A percentile compares a stretch with the other conserved stretches of the same genome.
These are phyloP conservation scores for Apostichopus californicus DNA, from an alignment of 35 echinoderm and acorn worm species.

Conservation along the genomic window DNA sequence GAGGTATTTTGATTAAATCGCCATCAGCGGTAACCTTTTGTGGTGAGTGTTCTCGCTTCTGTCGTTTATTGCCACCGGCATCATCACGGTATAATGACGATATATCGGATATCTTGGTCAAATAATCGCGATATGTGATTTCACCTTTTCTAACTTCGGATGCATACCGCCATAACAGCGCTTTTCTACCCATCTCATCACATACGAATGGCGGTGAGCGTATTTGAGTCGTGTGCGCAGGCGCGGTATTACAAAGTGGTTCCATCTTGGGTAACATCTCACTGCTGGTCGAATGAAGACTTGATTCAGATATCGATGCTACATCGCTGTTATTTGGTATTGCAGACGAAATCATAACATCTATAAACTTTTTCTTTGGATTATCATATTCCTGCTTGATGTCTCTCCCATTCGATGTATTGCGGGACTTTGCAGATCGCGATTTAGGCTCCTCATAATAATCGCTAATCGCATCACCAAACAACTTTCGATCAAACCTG, in stretches of 20 bases:
- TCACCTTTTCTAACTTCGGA: constrained; percentile 65
- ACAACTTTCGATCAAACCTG: constrained; percentile 46
- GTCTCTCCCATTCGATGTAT: not conserved
- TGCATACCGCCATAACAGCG: constrained; percentile 54
- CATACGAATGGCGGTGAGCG: constrained; percentile 38
- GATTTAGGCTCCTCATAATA: not conserved
- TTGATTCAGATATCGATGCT: not conserved
- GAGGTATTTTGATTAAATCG: constrained; percentile 45
- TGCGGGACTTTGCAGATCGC: not conserved
- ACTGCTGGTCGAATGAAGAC: not conserved
- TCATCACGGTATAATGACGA: constrained; percentile 53
- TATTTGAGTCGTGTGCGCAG: constrained; percentile 9
- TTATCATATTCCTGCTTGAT: not conserved
- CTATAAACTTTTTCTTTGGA: not conserved
- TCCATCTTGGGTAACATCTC: constrained; percentile 45
- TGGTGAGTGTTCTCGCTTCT: constrained; percentile 34
- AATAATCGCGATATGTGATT: constrained; percentile 78
- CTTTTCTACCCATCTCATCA: constrained; percentile 70
- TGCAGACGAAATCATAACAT: not conserved
- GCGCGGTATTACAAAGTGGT: constrained; percentile 42
- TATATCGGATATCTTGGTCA: constrained; percentile 73
- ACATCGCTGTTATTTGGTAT: not conserved
- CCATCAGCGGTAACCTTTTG: not conserved
- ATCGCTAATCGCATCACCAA: constrained; percentile 8
- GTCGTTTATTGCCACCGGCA: not conserved